phyloP scores from a whole-genome alignment of 2,888 invertebrate species.

The Trissolcus japonicus region DNA sequence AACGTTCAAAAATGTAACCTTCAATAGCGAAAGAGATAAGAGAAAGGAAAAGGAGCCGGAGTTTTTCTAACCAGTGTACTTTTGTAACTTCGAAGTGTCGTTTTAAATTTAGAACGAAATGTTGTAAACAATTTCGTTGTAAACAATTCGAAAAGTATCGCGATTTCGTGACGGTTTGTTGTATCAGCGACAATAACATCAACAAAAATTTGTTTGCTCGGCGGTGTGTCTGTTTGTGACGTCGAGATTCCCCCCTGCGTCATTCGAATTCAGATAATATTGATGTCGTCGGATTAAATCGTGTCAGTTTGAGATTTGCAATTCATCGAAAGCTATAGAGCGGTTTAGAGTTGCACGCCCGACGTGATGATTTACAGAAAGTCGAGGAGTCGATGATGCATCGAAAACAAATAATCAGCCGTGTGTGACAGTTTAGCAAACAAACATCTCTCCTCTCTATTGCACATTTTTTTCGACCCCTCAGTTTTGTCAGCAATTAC shows the following conservation, averaged over 20 bases:
- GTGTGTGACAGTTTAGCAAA: constrained; percentile 23
- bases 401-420: constrained; percentile 26
- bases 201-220: no score
- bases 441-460: background rate
- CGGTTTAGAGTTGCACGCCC: constrained; percentile 40
- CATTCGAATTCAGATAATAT: constrained; percentile 19
- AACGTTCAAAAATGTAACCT: no score
- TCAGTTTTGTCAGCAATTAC: background rate
- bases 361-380: constrained; percentile 29
- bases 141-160: no score
- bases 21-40: no score
- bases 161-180: background rate
- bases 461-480: no score
- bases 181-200: background rate
- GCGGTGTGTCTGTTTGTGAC: background rate
- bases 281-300: constrained; percentile 22
- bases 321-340: constrained; percentile 34
- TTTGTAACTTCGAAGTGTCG: no score
- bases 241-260: background rate
- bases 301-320: constrained; percentile 21
- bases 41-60: no score
- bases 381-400: constrained; percentile 23
- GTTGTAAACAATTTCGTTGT: no score
- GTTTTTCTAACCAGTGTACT: no score
- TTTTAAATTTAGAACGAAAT: no score